Base-by-base conservation (phyloP, 2,797 vertebrate genomes). In the Dendrocincla tyrannina region DNA sequence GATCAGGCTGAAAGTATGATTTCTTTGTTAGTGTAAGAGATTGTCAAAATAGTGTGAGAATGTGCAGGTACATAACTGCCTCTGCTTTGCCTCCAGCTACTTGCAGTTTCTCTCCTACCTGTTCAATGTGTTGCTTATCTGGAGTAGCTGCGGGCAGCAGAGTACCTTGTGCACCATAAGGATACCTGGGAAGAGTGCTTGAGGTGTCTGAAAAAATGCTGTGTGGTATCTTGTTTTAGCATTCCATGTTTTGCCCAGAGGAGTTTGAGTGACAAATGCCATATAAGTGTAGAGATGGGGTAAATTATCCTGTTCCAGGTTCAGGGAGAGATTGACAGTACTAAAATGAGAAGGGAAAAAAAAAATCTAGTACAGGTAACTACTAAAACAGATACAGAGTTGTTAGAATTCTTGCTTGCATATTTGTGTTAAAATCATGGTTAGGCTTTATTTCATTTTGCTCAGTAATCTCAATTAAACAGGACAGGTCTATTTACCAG, bases 181-280 rank as follows among this genome's bases (percentile, higher is more conserved):
- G 35, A 77, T 44, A n/a, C 79, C 60, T 69, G 63, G 74, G 60
- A 86, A 76, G n/a, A 50, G 35, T 15, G 42, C 42, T 86, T 68
- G 69, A 35, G 2, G 24, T 69, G 17, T 33, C 64, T 92, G 46
- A 84, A 73, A 47, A 92, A 63, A 59, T 46, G 49, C 69, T 63
- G 27, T 42, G 59, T 89, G 80, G 47, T 82, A 42, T 76, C 67
- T 95, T 85, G 74, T 56, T 95, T 79, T 68, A 69, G 68, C 76
- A 24, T 35, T 92, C 78, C 46, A 22, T 94, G 3, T 84, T 95
- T 93, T 95, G 77, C 68, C 59, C 59, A 37, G 79, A 89, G 74
- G 81, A 89, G 46, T 79, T 91, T 91, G 92, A 95, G 86, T 95
- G 95, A 93, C 91, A 95, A 80, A 87, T 93, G 88, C 69, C 96